Percentiles rank a stretch among this genome's conserved stretches.
These are phyloP conservation scores for Panulirus ornatus DNA, from an alignment of 1,140 invertebrate species.

Conservation along the genomic window DNA sequence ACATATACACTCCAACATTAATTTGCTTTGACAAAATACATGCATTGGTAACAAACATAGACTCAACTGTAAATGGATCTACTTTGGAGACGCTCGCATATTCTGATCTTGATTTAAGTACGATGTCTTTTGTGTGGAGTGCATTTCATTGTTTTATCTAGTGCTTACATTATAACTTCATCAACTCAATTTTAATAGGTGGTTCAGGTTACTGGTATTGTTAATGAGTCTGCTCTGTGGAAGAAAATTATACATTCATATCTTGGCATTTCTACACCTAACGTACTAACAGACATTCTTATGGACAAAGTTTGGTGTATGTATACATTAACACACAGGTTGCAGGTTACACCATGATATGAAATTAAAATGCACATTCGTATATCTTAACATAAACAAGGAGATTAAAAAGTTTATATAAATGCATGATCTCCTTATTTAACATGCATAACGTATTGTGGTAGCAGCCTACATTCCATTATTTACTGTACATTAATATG, in stretches of 20 bases:
- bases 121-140: slow-evolving; percentile 3
- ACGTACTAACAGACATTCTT: slow-evolving; percentile 4
- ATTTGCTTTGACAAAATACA: not conserved
- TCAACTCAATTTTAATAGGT: not conserved
- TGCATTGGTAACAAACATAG: slow-evolving; percentile 21
- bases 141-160: not conserved
- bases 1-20: slow-evolving; percentile 10
- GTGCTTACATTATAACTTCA: not conserved
- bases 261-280: not conserved
- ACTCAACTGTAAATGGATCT: slow-evolving; percentile 3
- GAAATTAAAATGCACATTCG: slow-evolving; percentile 4
- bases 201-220: not conserved
- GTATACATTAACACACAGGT: not conserved
- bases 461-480: slow-evolving; percentile 9
- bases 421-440: slow-evolving; percentile 1
- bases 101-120: slow-evolving; percentile 33
- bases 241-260: slow-evolving; percentile 20
- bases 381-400: slow-evolving; percentile 25
- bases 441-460: not conserved
- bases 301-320: slow-evolving; percentile 17
- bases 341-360: not conserved
- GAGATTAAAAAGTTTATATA: slow-evolving; percentile 11
- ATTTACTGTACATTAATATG: slow-evolving; percentile 18
- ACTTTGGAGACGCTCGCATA: not conserved
- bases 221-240: not conserved